A percentile compares a stretch with the other conserved stretches of the same genome.
Conservation (phyloP, 2,888 invertebrate species). For the Cyrtodaria siliqua region DNA sequence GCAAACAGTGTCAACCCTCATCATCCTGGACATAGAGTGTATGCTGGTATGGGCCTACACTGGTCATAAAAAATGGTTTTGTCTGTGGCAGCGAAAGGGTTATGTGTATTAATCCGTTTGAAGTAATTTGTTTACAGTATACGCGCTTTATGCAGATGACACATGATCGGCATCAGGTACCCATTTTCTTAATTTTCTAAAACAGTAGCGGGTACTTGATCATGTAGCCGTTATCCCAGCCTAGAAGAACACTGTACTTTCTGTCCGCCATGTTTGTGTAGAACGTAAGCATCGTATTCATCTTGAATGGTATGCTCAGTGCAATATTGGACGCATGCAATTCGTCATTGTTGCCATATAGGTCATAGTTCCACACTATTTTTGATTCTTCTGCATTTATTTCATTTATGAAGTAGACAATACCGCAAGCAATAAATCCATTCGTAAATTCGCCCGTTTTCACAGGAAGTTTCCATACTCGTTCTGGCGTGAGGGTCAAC, state of each 20-base stretch:
- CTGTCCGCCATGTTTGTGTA: conserved; percentile 76
- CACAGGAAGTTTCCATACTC: conserved; percentile 84
- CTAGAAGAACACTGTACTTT: conserved; percentile 92
- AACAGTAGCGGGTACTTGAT: conserved; percentile 90
- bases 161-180: no score
- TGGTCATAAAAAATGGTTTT: no score
- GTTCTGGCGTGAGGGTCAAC: conserved; percentile 89
- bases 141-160: no score
- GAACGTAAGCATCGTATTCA: conserved; percentile 93
- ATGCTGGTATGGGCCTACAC: no score
- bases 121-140: no score
- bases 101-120: no score
- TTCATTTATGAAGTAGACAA: conserved; percentile 96
- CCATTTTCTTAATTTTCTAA: no score
- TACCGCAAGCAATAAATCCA: conserved; percentile 98
- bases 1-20: no score
- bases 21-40: no score
- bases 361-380: conserved; percentile 95
- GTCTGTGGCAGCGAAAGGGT: no score
- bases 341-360: conserved; percentile 88
- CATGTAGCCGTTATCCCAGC: conserved; percentile 97
- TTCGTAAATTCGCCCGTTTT: conserved; percentile 90
- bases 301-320: conserved; percentile 97
- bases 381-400: conserved; percentile 93
- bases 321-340: conserved; percentile 88